A percentile compares a stretch with the other conserved stretches of the same genome.
These are phyloP conservation scores for Agonum fuliginosum DNA, from an alignment of 2,888 invertebrate genomes.

Conservation along the genomic window DNA sequence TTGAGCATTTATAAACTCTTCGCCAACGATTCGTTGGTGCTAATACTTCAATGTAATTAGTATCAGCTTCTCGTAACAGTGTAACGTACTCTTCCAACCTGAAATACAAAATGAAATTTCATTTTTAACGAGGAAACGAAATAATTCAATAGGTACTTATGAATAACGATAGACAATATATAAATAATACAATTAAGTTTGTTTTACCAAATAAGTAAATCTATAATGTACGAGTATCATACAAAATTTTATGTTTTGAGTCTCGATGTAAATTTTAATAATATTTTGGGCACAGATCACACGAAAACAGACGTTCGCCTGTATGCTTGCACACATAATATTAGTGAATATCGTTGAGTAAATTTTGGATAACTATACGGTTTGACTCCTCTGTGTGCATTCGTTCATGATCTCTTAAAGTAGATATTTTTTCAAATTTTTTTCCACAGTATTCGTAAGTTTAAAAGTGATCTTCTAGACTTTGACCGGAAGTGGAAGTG, in stretches of 20 bases:
- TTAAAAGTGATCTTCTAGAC: slow-evolving; percentile 44
- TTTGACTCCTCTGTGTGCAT: slow-evolving; percentile 51
- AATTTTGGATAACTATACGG: slow-evolving; percentile 49
- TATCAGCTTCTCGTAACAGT: slow-evolving; percentile 35
- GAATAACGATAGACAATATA: neutral
- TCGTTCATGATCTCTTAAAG: slow-evolving; percentile 36
- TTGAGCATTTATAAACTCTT: slow-evolving; percentile 31
- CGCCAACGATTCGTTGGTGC: slow-evolving; percentile 42
- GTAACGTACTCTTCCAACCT: slow-evolving; percentile 35
- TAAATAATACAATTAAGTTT: neutral
- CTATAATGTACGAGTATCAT: no score
- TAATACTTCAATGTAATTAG: slow-evolving; percentile 45
- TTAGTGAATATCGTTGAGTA: slow-evolving; percentile 73
- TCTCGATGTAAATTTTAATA: slow-evolving; percentile 71
- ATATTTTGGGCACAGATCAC: slow-evolving; percentile 73
- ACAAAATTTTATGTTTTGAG: neutral
- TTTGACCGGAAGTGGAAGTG: slow-evolving; percentile 57
- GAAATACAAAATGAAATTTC: slow-evolving; percentile 42
- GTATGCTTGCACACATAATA: slow-evolving; percentile 71
- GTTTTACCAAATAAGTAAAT: no score
- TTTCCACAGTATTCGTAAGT: slow-evolving; percentile 54
- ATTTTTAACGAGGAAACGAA: slow-evolving; percentile 27
- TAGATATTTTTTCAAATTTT: slow-evolving; percentile 42
- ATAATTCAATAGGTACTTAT: neutral
- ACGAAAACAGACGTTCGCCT: slow-evolving; percentile 68